These are phyloP conservation scores for Falcunculus frontatus DNA, from an alignment of 2,113 vertebrate species.

Conservation along the genomic window DNA sequence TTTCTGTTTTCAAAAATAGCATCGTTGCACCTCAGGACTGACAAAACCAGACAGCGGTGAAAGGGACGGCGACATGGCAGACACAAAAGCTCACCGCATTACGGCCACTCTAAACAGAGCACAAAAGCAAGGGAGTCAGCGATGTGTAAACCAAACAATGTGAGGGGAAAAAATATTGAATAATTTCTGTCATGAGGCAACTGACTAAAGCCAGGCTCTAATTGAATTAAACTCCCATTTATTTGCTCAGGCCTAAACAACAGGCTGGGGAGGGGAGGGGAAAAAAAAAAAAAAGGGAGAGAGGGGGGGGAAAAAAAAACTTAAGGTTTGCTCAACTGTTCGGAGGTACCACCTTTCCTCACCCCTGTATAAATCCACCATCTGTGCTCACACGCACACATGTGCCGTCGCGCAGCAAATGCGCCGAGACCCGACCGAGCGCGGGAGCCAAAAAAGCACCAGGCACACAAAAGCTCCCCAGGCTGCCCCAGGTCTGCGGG, in stretches of 20 bases:
- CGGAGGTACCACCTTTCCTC: slow-evolving; percentile 90
- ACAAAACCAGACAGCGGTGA: slow-evolving; percentile 86
- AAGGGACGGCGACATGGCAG: slow-evolving; percentile 89
- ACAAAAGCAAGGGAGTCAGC: slow-evolving; percentile 93
- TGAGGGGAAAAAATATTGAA: slow-evolving; percentile 86
- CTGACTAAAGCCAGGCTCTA: slow-evolving; percentile 89
- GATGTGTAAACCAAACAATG: slow-evolving; percentile 96
- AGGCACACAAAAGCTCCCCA: slow-evolving; percentile 92
- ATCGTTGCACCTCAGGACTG: slow-evolving; percentile 78
- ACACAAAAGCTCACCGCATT: slow-evolving; percentile 93
- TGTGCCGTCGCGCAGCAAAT: slow-evolving; percentile 93
- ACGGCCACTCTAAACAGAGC: slow-evolving; percentile 81
- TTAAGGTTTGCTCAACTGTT: slow-evolving; percentile 88
- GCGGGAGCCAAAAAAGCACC: slow-evolving; percentile 90
- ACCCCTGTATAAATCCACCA: slow-evolving; percentile 93
- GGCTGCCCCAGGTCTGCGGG: slow-evolving; percentile 81
- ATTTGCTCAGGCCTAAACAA: slow-evolving; percentile 90
- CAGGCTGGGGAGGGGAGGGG: slow-evolving; percentile 66
- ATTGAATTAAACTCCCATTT: slow-evolving; percentile 99
- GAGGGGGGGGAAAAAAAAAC: not conserved
- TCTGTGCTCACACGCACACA: slow-evolving; percentile 95
- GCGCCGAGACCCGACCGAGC: slow-evolving; percentile 82
- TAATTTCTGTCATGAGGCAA: slow-evolving; percentile 89
- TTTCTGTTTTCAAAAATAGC: slow-evolving; percentile 76
- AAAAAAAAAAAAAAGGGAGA: rapidly evolving